Evolutionary conservation across 2,113 vertebrate species (phyloP).

Genomic region (Loxodonta africana): DNA sequence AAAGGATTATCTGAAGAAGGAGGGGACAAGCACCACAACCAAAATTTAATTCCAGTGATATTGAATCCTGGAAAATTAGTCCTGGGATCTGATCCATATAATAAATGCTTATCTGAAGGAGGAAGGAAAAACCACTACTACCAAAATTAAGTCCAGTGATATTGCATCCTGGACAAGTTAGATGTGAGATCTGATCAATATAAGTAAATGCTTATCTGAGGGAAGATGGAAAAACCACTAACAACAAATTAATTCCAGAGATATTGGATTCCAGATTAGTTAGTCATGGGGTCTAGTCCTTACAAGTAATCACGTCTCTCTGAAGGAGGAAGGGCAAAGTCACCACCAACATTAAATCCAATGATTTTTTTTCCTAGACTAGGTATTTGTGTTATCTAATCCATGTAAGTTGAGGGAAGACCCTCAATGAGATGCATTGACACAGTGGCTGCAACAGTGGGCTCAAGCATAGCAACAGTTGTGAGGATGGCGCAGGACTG

Average conservation of each 20-base stretch:
- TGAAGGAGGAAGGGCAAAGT: background rate
- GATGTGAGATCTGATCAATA: background rate
- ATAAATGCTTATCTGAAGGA: background rate
- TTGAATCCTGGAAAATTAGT: constrained; percentile 10
- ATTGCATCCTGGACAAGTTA: constrained; percentile 12
- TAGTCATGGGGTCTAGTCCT: background rate
- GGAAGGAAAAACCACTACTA: background rate
- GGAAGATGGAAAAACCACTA: background rate
- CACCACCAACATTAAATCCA: background rate
- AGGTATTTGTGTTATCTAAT: background rate
- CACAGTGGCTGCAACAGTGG: too few species aligned
- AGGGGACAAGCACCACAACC: background rate
- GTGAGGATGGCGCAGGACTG: too few species aligned
- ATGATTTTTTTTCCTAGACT: background rate
- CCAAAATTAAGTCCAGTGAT: constrained; percentile 38
- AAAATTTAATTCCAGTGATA: constrained; percentile 38
- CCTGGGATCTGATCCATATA: background rate
- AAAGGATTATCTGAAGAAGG: background rate
- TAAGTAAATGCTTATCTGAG: background rate
- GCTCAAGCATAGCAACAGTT: too few species aligned
- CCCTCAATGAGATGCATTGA: too few species aligned
- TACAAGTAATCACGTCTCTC: background rate
- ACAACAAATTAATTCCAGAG: constrained; percentile 26
- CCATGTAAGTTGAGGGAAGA: too few species aligned
- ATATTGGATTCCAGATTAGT: background rate